phyloP scores from a whole-genome alignment of 2,888 invertebrate genomes.

The Caenorhabditis wallacei region DNA sequence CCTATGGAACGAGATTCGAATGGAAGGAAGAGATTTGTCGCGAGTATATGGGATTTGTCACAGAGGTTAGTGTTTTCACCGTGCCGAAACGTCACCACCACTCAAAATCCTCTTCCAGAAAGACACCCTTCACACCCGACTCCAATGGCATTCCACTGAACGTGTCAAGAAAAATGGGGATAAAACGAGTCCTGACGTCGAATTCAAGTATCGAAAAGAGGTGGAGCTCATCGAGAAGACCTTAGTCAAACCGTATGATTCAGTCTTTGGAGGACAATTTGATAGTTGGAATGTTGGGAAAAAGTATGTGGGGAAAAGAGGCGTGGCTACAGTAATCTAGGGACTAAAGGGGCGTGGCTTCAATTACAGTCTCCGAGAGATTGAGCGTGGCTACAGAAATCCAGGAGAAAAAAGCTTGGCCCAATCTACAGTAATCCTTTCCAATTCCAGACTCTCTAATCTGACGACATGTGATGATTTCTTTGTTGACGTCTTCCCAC shows the following conservation, averaged over 20 bases:
- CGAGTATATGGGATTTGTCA: conserved; percentile 69
- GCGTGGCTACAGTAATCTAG: too few relatives aligned
- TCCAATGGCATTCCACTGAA: conserved; percentile 45
- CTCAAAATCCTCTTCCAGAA: conserved; percentile 25
- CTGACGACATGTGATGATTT: conserved; percentile 17
- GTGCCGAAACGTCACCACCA: too few relatives aligned
- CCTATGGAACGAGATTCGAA: conserved; percentile 76
- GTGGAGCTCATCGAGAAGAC: conserved; percentile 50
- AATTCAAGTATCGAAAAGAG: conserved; percentile 55
- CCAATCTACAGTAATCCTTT: too few relatives aligned
- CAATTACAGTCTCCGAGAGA: too few relatives aligned
- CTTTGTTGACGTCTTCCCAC: conserved; percentile 44
- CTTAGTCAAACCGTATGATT: conserved; percentile 77
- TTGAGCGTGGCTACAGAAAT: too few relatives aligned
- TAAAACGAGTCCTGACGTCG: conserved; percentile 73
- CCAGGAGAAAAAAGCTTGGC: too few relatives aligned
- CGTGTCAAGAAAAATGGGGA: conserved; percentile 40
- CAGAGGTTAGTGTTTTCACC: conserved; percentile 46
- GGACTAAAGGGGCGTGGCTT: too few relatives aligned
- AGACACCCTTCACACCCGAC: conserved; percentile 38
- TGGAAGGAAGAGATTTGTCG: conserved; percentile 82
- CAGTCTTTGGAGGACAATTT: conserved; percentile 73
- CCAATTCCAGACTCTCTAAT: conserved; percentile 32
- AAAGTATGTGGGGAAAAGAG: too few relatives aligned
- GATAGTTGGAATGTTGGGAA: conserved; percentile 47